Evolutionary conservation across 1,140 invertebrate species (phyloP), one percentile per base, ranked within the genome.

Genomic region (Lasioglossum albipes): DNA sequence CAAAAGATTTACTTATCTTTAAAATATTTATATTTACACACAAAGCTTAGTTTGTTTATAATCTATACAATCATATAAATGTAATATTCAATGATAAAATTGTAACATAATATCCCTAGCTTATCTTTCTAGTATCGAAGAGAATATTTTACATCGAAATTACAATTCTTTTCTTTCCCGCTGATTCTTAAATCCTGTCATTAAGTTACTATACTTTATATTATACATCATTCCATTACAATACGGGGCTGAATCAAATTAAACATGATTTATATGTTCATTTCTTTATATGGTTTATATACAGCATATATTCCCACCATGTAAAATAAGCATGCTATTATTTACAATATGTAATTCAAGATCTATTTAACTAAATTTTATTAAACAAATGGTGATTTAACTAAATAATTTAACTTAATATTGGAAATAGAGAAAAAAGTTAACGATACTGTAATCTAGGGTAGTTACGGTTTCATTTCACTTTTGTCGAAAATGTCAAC

Each of bases 141-240:
- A 89, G 88, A 93, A 92, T 93, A 93, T 93, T 90, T 92, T 93
- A 93, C 93, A 93, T 91, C 89, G 89, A 93, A 93, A 93, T 92
- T 93, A 93, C 91, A 93, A 85, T 89, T 77, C 27, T 20, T 79
- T 79, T 87, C 54, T 89, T 74, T 83, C 69, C 84, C 62, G 79
- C 79, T 82, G 75, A 68, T 69, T 61, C 69, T 88, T 74, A 83
- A 71, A 75, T 77, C 79, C 41, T 72, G 69, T 52, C 61, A 75
- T 89, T 87, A 87, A 87, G 90, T 88, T 89, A 90, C 84, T 89
- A 89, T 83, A 85, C 85, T 88, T 89, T 91, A 92, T 88, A 92
- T 90, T 91, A 91, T 89, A 92, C 88, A 88, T 90, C 71, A 85
- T 89, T 89, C 90, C 85, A 89, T 92, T 89, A 89, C 86, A 88